Evolutionary conservation across 2,113 vertebrate genomes (phyloP).

Genomic region (Chionodraco myersi): DNA sequence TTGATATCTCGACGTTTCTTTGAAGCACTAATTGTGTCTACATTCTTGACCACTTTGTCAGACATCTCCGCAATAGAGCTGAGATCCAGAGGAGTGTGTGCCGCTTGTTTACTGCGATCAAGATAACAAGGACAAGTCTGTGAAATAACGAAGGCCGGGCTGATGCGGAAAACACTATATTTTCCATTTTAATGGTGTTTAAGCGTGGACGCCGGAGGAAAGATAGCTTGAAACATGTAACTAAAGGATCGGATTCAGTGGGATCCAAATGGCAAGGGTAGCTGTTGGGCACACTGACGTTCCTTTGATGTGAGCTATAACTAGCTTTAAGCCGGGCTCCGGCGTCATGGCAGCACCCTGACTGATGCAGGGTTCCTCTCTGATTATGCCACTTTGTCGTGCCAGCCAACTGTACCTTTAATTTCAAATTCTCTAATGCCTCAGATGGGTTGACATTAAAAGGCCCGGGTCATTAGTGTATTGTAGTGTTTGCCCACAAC

Average conservation of each 20-base stretch:
- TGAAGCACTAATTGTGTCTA: slow-evolving; percentile 74
- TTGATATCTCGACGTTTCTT: slow-evolving; percentile 68
- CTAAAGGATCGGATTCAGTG: slow-evolving; percentile 74
- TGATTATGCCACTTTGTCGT: slow-evolving; percentile 69
- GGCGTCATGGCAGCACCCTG: slow-evolving; percentile 70
- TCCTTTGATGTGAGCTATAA: slow-evolving; percentile 83
- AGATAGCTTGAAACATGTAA: slow-evolving; percentile 72
- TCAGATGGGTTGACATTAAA: slow-evolving; percentile 73
- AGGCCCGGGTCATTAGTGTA: slow-evolving; percentile 77
- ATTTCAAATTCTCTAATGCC: slow-evolving; percentile 84
- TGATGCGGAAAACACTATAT: slow-evolving; percentile 73
- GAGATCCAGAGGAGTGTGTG: slow-evolving; percentile 47
- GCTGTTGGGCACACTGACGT: slow-evolving; percentile 79
- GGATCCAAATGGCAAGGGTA: slow-evolving; percentile 79
- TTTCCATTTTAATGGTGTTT: slow-evolving; percentile 82
- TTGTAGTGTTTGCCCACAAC: slow-evolving; percentile 69
- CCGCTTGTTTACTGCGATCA: slow-evolving; percentile 78
- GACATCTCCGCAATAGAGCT: slow-evolving; percentile 55
- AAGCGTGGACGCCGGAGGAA: slow-evolving; percentile 72
- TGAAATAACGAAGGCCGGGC: slow-evolving; percentile 77
- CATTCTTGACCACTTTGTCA: slow-evolving; percentile 77
- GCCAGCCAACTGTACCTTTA: slow-evolving; percentile 82
- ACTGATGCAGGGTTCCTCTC: slow-evolving; percentile 76
- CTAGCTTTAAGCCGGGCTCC: slow-evolving; percentile 77
- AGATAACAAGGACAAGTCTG: slow-evolving; percentile 75